Evolutionary conservation across 2,888 invertebrate genomes (phyloP).

Genomic region (Acleris sparsana): DNA sequence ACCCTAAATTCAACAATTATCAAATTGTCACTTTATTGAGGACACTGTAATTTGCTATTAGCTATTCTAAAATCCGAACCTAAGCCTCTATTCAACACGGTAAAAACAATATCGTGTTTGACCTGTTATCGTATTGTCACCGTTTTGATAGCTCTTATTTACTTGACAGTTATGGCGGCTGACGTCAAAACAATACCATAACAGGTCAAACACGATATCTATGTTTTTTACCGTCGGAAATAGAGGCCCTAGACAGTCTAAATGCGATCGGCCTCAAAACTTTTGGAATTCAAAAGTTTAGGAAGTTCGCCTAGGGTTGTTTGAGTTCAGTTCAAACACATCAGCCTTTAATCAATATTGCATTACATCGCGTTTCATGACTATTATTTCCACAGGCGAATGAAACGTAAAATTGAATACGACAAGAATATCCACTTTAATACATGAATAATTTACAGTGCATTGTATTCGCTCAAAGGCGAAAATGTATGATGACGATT

Average conservation of each 20-base stretch:
- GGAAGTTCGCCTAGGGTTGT: constrained; percentile 6
- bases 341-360: background rate
- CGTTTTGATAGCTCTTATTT: no score
- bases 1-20: background rate
- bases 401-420: constrained; percentile 4
- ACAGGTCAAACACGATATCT: no score
- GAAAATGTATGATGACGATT: constrained; percentile 23
- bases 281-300: background rate
- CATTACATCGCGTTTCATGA: constrained; percentile 6
- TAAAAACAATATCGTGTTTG: no score
- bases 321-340: background rate
- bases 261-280: background rate
- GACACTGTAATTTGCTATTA: constrained; percentile 11
- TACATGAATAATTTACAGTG: constrained; percentile 14
- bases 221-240: no score
- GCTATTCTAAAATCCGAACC: background rate
- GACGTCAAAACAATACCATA: no score
- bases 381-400: constrained; percentile 8
- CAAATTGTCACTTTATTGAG: background rate
- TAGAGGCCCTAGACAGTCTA: constrained; percentile 13
- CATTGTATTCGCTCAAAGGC: constrained; percentile 22
- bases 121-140: no score
- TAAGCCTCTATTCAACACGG: no score
- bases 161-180: no score
- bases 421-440: constrained; percentile 10